Percentiles rank a stretch among this genome's conserved stretches.
phyloP scores from a whole-genome alignment of 2,113 vertebrate genomes.

The Lycaon pictus region DNA sequence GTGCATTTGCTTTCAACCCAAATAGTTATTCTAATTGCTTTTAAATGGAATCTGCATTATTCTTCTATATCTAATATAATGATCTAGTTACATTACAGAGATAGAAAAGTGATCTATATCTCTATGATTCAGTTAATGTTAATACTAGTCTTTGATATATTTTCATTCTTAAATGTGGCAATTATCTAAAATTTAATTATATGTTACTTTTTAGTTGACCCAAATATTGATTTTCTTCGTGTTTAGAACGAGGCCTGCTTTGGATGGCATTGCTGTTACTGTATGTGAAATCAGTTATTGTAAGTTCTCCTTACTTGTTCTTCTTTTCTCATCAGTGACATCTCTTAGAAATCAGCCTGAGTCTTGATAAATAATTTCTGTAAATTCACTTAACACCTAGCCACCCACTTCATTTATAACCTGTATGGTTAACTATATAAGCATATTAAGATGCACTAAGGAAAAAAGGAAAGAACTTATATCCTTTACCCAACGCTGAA shows the following conservation, averaged over 20 bases:
- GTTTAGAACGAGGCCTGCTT: neutral
- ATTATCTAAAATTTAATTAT: neutral
- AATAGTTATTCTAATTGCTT: neutral
- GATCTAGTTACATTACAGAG: neutral
- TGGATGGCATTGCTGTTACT: neutral
- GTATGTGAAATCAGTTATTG: neutral
- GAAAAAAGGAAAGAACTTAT: neutral
- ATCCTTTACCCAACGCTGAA: neutral
- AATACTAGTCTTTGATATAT: neutral
- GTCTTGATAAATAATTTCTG: neutral
- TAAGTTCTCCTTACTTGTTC: neutral
- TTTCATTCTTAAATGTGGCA: conserved; percentile 41
- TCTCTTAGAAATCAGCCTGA: neutral
- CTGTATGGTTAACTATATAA: neutral
- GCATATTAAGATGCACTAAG: neutral
- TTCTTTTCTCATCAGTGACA: neutral
- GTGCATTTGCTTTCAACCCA: neutral
- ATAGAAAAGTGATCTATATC: neutral
- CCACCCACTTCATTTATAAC: neutral
- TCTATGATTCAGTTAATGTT: conserved; percentile 17
- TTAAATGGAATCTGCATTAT: conserved; percentile 13
- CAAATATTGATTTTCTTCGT: neutral
- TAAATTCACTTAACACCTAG: neutral
- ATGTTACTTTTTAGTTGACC: neutral
- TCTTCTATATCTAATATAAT: neutral